Base-by-base conservation (phyloP, 53 echinoderm and acorn worm genomes). In the Hippasteria phrygiana region DNA sequence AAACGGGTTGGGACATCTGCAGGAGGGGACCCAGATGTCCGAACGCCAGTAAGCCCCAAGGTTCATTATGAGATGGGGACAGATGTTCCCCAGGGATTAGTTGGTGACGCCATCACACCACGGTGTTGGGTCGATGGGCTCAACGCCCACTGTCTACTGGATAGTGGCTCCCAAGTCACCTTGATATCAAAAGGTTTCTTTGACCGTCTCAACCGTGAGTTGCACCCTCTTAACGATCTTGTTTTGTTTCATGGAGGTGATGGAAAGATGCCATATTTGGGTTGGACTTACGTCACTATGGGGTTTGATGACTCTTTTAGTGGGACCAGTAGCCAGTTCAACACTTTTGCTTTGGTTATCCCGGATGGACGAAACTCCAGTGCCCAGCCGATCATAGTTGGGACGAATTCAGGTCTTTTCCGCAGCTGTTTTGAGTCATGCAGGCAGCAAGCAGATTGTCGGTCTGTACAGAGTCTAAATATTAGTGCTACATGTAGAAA, bases 151-250 rank as follows among this genome's bases (percentile, higher is more conserved):
- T 90, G 88, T 36, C 83, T 93, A 18, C 51, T 93, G 9, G 93
- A 93, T 54, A 90, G 90, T 54, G 93, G 93, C 1, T 93, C 93
- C 1, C 87, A 88, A 40, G 93, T 93, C 13, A 93, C 93, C 26
- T 50, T 91, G 27, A 83, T 93, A 38, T 55, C 9, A 4, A 41
- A 92, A 1, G 50, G 71, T 16, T 73, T 94, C 0, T 89, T 90
- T 34, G 46, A 88, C 18, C 38, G 45, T 0, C 55, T 94, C 9
- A 39, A 75, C 1, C 35, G 71, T 20, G 56, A 80, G 14, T 9
- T 92, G 0, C 40, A 63, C 41, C 88, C 95, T 32, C 37, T 94
- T 18, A 59, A 59, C 2, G 92, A 92, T 42, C 53, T 94, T n/a
- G 78, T 73, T 0, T 38, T 94, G 0, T 83, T 62, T 31, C 94